These are phyloP conservation scores for Trachelipus rathkii DNA, from an alignment of 1,140 invertebrate genomes.

Conservation along the genomic window DNA sequence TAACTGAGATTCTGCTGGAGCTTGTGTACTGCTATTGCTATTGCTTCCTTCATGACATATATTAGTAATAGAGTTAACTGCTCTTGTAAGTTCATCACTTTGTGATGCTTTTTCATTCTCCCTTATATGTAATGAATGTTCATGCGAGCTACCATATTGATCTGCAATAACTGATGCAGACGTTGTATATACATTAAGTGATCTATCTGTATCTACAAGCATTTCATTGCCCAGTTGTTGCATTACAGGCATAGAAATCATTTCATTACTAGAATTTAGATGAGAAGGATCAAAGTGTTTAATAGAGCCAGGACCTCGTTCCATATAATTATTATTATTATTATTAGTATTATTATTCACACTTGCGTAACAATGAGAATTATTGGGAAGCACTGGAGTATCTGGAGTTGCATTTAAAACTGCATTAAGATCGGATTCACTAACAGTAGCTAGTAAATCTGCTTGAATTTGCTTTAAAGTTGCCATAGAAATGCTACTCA, in stretches of 20 bases:
- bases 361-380: constrained; percentile 42
- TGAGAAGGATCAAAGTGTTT: too few species aligned
- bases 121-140: not conserved
- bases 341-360: constrained; percentile 27
- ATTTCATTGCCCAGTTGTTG: constrained; percentile 39
- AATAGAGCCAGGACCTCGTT: constrained; percentile 4
- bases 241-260: constrained; percentile 43
- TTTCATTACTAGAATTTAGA: constrained; percentile 39
- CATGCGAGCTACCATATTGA: constrained; percentile 27
- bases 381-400: constrained; percentile 41
- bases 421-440: constrained; percentile 45
- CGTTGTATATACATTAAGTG: constrained; percentile 29
- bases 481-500: constrained; percentile 44
- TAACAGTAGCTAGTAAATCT: constrained; percentile 43
- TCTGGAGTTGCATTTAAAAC: constrained; percentile 45
- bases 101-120: constrained; percentile 31
- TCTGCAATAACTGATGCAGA: constrained; percentile 28
- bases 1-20: not conserved
- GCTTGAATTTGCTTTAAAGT: constrained; percentile 45
- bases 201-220: constrained; percentile 32
- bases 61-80: constrained; percentile 44
- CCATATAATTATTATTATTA: constrained; percentile 23
- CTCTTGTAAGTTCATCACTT: constrained; percentile 43
- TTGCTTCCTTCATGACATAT: constrained; percentile 35
- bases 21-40: constrained; percentile 36